Percentiles rank a stretch among this genome's conserved stretches.
phyloP scores from a whole-genome alignment of 1,140 invertebrate species.

The Drosophila mayri region DNA sequence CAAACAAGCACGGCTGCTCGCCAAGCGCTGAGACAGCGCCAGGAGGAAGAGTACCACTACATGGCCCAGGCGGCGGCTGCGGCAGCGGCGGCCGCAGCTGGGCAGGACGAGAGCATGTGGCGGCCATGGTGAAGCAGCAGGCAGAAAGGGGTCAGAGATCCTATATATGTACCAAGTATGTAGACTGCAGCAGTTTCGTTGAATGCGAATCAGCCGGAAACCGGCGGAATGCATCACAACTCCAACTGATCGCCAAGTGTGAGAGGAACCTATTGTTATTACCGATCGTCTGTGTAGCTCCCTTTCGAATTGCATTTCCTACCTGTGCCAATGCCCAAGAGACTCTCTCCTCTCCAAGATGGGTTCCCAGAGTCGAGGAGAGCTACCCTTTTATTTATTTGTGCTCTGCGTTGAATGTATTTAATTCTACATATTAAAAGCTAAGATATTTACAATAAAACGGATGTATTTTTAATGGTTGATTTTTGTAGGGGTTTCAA shows the following conservation, averaged over 20 bases:
- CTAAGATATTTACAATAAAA: constrained; percentile 62
- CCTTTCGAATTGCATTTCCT: constrained; percentile 63
- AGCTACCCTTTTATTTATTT: constrained; percentile 39
- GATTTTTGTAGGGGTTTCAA: background rate
- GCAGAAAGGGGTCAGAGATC: constrained; percentile 42
- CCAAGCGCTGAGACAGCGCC: constrained; percentile 65
- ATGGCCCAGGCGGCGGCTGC: constrained; percentile 57
- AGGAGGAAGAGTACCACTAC: constrained; percentile 70
- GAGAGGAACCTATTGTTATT: constrained; percentile 53
- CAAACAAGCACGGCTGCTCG: constrained; percentile 71
- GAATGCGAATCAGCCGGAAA: constrained; percentile 32
- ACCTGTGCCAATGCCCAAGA: constrained; percentile 74
- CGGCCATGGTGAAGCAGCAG: constrained; percentile 67
- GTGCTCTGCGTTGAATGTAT: constrained; percentile 71
- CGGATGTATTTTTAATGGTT: background rate
- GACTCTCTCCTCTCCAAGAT: constrained; percentile 55
- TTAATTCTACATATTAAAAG: constrained; percentile 73
- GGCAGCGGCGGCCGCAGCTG: constrained; percentile 41
- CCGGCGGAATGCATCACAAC: constrained; percentile 26
- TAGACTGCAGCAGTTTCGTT: constrained; percentile 68
- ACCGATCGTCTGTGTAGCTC: constrained; percentile 47
- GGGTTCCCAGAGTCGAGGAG: constrained; percentile 25
- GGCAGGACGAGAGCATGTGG: constrained; percentile 80
- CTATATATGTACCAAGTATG: constrained; percentile 73
- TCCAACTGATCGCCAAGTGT: constrained; percentile 14